phyloP scores from a whole-genome alignment of 2,888 invertebrate genomes.

The Notocelia uddmanniana region DNA sequence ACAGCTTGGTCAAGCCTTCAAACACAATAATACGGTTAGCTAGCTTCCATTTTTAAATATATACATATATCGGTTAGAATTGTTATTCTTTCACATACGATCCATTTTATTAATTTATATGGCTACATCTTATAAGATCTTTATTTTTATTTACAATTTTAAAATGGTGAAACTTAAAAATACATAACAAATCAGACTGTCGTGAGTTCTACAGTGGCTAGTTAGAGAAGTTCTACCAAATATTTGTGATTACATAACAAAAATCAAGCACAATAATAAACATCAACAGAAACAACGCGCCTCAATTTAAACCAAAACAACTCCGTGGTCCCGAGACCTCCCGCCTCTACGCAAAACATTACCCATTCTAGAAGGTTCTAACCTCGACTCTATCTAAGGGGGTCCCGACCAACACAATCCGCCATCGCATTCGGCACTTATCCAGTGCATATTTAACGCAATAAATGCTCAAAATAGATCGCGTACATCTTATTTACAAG shows the following conservation, averaged over 20 bases:
- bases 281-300: conserved; percentile 78
- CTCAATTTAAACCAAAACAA: conserved; percentile 58
- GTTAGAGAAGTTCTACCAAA: conserved; percentile 75
- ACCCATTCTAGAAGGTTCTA: background rate
- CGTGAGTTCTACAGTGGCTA: conserved; percentile 62
- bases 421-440: conserved; percentile 36
- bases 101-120: conserved; percentile 50
- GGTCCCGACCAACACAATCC: conserved; percentile 28
- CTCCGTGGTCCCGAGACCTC: conserved; percentile 34
- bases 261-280: conserved; percentile 79
- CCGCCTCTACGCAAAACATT: background rate
- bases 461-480: conserved; percentile 66
- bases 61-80: conserved; percentile 38
- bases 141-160: conserved; percentile 75
- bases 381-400: conserved; percentile 26
- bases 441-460: conserved; percentile 61
- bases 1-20: conserved; percentile 54
- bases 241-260: conserved; percentile 79
- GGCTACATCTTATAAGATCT: conserved; percentile 73
- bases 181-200: conserved; percentile 82
- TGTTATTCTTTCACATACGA: conserved; percentile 36
- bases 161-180: conserved; percentile 82
- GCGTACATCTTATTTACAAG: conserved; percentile 56
- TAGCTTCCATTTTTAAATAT: conserved; percentile 39
- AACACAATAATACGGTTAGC: conserved; percentile 46